phyloP scores from a whole-genome alignment of 2,888 invertebrate species.

The Adela reaumurella region DNA sequence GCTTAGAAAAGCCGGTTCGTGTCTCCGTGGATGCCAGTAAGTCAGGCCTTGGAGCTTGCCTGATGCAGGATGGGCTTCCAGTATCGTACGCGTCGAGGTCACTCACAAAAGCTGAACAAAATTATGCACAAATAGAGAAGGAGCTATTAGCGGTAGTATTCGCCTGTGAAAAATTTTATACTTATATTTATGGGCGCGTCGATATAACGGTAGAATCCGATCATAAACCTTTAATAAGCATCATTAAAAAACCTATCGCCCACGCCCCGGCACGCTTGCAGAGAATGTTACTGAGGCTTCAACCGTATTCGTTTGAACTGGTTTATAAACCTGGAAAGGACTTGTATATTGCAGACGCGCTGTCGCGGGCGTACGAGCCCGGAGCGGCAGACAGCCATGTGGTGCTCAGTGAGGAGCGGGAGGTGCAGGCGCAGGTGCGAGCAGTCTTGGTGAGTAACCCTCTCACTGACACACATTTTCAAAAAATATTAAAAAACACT shows the following conservation, averaged over 20 bases:
- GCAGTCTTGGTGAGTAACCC: constrained; percentile 3
- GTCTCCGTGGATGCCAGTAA: constrained; percentile 12
- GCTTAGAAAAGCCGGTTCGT: constrained; percentile 8
- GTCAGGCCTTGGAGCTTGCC: constrained; percentile 12
- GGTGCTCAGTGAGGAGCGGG: constrained; percentile 2
- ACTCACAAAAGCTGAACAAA: constrained; percentile 11
- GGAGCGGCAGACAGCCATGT: neutral
- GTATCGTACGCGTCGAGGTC: constrained; percentile 13
- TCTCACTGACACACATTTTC: constrained; percentile 4
- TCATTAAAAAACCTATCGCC: constrained; percentile 11
- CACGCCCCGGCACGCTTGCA: constrained; percentile 11
- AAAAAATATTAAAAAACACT: constrained; percentile 2
- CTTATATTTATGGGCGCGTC: constrained; percentile 9
- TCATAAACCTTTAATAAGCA: constrained; percentile 8
- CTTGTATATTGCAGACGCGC: constrained; percentile 12
- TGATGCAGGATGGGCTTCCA: constrained; percentile 12
- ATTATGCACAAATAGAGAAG: constrained; percentile 13
- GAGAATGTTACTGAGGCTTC: constrained; percentile 13
- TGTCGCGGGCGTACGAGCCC: constrained; percentile 9
- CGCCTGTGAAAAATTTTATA: constrained; percentile 12
- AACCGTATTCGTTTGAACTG: constrained; percentile 11
- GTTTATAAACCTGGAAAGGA: constrained; percentile 14
- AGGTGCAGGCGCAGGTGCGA: constrained; percentile 4
- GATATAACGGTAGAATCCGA: constrained; percentile 4
- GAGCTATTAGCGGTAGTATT: constrained; percentile 13